Evolutionary conservation across 2,113 vertebrate genomes (phyloP).

Genomic region (Haemorhous mexicanus): DNA sequence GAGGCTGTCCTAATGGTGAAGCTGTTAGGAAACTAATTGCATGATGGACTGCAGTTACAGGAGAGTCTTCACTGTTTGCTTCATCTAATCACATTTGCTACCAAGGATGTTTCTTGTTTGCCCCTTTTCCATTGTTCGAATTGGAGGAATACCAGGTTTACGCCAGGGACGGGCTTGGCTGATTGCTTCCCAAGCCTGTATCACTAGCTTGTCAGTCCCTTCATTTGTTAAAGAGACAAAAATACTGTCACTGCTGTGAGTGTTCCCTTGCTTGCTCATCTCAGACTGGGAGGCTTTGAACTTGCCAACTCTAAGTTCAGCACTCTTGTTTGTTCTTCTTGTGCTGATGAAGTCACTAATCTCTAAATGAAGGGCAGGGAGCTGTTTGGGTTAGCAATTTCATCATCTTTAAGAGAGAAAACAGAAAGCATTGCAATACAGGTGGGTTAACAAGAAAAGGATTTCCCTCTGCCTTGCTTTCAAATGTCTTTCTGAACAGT

Average conservation of each 20-base stretch:
- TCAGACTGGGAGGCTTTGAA: background rate
- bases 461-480: background rate
- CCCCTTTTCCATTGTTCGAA: background rate
- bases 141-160: background rate
- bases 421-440: background rate
- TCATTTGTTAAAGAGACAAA: background rate
- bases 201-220: background rate
- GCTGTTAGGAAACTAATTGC: constrained; percentile 42
- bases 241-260: background rate
- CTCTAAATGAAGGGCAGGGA: constrained; percentile 45
- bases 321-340: background rate
- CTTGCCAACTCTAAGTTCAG: background rate
- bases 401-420: constrained; percentile 8
- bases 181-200: background rate
- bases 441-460: background rate
- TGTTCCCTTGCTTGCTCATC: background rate
- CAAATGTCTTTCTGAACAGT: background rate
- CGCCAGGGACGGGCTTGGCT: background rate
- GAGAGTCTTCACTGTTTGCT: background rate
- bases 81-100: constrained; percentile 42
- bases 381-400: constrained; percentile 4
- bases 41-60: constrained; percentile 31
- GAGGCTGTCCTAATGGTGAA: background rate
- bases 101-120: constrained; percentile 11
- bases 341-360: constrained; percentile 43